Base-by-base conservation (phyloP, 1,140 invertebrate genomes). In the Daktulosphaira vitifoliae region DNA sequence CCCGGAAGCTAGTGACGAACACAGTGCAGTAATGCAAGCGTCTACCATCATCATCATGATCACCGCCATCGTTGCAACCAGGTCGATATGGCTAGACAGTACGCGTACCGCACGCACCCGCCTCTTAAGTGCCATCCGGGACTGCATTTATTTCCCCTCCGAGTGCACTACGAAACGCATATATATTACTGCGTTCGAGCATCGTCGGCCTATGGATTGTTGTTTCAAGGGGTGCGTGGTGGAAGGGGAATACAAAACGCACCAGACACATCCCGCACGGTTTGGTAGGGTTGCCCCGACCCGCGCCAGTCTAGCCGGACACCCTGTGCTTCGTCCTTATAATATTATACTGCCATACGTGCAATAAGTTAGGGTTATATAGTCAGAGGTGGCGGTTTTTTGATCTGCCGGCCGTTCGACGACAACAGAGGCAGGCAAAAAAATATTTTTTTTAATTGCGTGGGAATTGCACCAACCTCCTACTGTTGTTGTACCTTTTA, bases 81-180 rank as follows among this genome's bases (percentile, higher is more conserved):
- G 68, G 67, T 64, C 66, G 62, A 65, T 65, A 65, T 64, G 62
- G 65, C 68, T 68, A 69, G 65, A 67, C 70, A 66, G 62, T 68
- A 51, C 68, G 66, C 44, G 23, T 52, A 42, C 59, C 56, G 13
- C 66, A 18, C 49, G 16, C 49, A 59, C 13, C 39, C 33, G 16
- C 46, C 18, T 11, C 29, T 33, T 33, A 33, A 11, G n/a, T n/a
- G n/a, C n/a, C n/a, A n/a, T n/a, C 38, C 33, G 25, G n/a, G 22
- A 20, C 62, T 7, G 23, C 49, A 18, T 59, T 44, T 18, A 25
- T 37, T 48, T 11, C 46, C 62, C 64, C 38, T 18, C 33, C 46
- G 15, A 11, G 5, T n/a, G n/a, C n/a, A n/a, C n/a, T n/a, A n/a
- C n/a, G n/a, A n/a, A n/a, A n/a, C n/a, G n/a, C n/a, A n/a, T n/a